Evolutionary conservation across 2,797 vertebrate genomes (phyloP), one percentile per base, ranked within the genome.

Genomic region (Rhinoraja longicauda): DNA sequence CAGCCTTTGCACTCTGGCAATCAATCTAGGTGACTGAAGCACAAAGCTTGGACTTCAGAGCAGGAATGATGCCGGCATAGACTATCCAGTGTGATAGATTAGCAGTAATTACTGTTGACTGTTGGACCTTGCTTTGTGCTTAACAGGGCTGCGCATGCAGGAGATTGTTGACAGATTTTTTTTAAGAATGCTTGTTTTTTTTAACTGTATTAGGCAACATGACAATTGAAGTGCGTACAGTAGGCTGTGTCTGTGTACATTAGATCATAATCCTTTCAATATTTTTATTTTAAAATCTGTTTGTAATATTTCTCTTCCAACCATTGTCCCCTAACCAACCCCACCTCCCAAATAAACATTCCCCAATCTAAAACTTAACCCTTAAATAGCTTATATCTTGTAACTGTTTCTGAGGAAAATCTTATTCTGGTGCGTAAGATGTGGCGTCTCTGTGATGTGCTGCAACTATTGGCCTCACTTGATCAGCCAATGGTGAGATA

Each of bases 111-210:
- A 53, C 70, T 53, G n/a, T 92, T 92, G 45, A 72, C 70, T 92
- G 90, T 92, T 92, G 39, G 70, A 92, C 90, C 90, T 72, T 92
- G 90, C 26, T 39, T 92, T 92, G 59, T 67, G 39, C 88, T 92
- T n/a, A n/a, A 39, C 67, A 26, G 26, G 39, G 26, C 70, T 92
- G 70, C 75, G 70, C 39, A 53, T 92, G 70, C 45, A 53, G 90
- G 70, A 92, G 70, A 92, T 57, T 92, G 36, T 70, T 84, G 81
- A n/a, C 53, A 13, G 53, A 59, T 59, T 84, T 67, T 29, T 72
- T 64, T 88, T 45, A 7, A 73, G 70, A 75, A 75, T 72, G 64
- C 64, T 10, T 75, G 70, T 92, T 73, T 73, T 4, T 21, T 67
- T 92, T 29, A 92, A 75, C 90, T 72, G 90, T 92, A 75, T 26